Evolutionary conservation across 2,113 vertebrate genomes (phyloP).

Genomic region (Ploceus nigricollis): DNA sequence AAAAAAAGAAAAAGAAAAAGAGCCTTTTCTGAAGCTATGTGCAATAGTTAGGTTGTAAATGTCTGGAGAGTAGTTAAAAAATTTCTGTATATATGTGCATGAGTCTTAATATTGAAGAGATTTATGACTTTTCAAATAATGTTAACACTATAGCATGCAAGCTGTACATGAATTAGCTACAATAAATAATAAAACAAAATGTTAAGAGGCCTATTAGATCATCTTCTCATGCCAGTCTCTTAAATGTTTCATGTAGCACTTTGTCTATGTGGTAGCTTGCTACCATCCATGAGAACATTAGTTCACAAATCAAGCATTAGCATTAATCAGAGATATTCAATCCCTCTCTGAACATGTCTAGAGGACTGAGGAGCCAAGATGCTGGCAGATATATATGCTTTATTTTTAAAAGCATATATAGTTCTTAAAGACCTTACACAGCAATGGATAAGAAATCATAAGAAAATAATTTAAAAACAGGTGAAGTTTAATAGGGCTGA

Average conservation of each 20-base stretch:
- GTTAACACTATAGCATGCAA: not conserved
- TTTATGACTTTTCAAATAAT: not conserved
- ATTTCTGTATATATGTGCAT: not conserved
- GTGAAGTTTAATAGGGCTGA: not conserved
- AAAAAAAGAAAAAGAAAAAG: not conserved
- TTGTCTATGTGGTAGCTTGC: not conserved
- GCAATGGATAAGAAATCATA: not conserved
- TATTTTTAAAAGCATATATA: not conserved
- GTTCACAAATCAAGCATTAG: not conserved
- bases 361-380: not conserved
- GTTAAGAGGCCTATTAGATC: not conserved
- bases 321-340: not conserved
- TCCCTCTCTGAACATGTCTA: not conserved
- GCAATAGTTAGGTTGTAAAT: not conserved
- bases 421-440: not conserved
- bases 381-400: not conserved
- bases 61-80: not conserved
- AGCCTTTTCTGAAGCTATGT: not conserved
- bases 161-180: not conserved
- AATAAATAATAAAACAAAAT: not conserved
- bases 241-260: not conserved
- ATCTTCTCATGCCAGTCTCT: not conserved
- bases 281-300: not conserved
- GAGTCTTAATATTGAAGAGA: not conserved
- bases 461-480: not conserved